Evolutionary conservation across 2,113 vertebrate genomes (phyloP).

Genomic region (Jaculus jaculus): DNA sequence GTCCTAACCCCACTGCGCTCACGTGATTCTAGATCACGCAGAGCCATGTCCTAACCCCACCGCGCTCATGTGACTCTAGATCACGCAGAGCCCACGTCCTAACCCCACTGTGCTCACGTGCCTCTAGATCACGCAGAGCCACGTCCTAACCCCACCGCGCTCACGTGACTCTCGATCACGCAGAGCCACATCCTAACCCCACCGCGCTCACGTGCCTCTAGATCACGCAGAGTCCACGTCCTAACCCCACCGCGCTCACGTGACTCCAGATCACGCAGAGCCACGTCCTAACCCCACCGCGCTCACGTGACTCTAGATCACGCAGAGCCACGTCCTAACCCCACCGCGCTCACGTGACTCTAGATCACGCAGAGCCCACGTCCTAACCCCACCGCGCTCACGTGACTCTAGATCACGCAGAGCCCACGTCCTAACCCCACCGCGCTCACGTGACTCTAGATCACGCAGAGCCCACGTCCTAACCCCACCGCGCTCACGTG

Average conservation of each 20-base stretch:
- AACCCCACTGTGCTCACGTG: rapidly evolving
- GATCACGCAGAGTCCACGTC: too few relatives aligned
- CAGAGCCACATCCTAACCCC: too few relatives aligned
- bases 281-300: rapidly evolving
- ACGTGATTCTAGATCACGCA: too few relatives aligned
- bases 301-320: rapidly evolving
- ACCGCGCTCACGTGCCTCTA: rapidly evolving
- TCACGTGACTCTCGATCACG: rapidly evolving
- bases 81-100: too few relatives aligned
- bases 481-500: rapidly evolving
- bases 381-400: rapidly evolving
- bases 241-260: rapidly evolving
- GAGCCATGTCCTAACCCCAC: rapidly evolving
- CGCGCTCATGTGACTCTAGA: rapidly evolving
- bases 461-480: too few relatives aligned
- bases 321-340: too few relatives aligned
- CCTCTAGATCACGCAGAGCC: too few relatives aligned
- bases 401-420: too few relatives aligned
- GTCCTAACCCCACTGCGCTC: rapidly evolving
- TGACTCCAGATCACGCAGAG: too few relatives aligned
- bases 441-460: rapidly evolving
- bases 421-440: rapidly evolving
- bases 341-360: rapidly evolving
- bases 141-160: rapidly evolving
- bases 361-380: too few relatives aligned